Percentiles rank a stretch among this genome's conserved stretches.
Conservation (phyloP, 2,797 vertebrate genomes). For the Monodelphis domestica region DNA sequence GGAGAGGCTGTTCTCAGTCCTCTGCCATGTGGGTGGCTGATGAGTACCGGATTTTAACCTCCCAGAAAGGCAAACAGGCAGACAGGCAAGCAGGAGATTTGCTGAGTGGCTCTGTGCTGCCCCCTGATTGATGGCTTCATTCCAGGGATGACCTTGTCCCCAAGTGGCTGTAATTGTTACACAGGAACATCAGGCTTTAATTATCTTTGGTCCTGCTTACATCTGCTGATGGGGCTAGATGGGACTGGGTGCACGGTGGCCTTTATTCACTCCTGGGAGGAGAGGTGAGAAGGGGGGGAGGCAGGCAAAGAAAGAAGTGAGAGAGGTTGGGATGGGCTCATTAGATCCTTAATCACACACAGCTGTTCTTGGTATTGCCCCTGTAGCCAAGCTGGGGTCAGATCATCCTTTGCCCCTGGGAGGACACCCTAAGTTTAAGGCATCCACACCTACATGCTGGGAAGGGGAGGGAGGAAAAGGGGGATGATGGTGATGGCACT, state of each 20-base stretch:
- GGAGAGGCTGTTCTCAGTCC: not conserved
- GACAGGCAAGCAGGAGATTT: not conserved
- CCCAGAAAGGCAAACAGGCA: not conserved
- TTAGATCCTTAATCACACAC: not conserved
- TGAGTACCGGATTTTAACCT: not conserved
- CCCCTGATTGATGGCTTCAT: conserved; percentile 75
- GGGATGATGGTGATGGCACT: not conserved
- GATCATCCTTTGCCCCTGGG: not conserved
- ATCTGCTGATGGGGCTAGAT: not conserved
- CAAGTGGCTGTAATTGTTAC: conserved; percentile 86
- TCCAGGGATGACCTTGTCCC: conserved; percentile 80
- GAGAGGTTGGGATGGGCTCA: not conserved
- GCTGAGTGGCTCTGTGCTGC: not conserved
- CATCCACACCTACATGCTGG: not conserved
- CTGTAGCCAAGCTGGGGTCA: not conserved
- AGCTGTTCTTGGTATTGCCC: not conserved
- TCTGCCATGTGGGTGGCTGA: not conserved
- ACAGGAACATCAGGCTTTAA: conserved; percentile 87
- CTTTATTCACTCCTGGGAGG: not conserved
- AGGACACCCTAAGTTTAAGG: not conserved
- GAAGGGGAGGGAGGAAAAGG: not conserved
- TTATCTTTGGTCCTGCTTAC: conserved; percentile 82
- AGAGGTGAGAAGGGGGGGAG: not conserved
- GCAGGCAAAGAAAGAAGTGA: not conserved
- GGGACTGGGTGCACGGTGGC: not conserved